These are phyloP conservation scores for Perizoma affinitatum DNA, from an alignment of 2,888 invertebrate species.

Conservation along the genomic window DNA sequence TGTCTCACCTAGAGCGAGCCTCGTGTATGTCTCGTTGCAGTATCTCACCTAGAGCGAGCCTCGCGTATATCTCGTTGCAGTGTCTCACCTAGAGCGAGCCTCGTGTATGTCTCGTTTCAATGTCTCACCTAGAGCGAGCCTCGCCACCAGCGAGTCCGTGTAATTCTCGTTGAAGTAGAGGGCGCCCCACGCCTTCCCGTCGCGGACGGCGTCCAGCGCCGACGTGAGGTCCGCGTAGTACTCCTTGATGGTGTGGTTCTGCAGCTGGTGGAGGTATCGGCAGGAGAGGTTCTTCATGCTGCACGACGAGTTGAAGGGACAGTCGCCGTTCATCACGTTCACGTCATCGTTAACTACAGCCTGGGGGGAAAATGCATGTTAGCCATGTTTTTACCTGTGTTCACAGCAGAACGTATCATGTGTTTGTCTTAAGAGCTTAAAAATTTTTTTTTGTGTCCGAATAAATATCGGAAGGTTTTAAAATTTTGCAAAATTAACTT, in stretches of 20 bases:
- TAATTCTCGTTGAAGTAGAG: conserved; percentile 95
- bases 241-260: conserved; percentile 87
- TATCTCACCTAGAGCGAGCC: too few relatives aligned
- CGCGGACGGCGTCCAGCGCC: conserved; percentile 89
- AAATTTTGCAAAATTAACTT: too few relatives aligned
- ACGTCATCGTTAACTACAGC: conserved; percentile 80
- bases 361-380: conserved; percentile 45
- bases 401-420: too few relatives aligned
- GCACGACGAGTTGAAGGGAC: conserved; percentile 86
- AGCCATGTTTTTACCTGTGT: too few relatives aligned
- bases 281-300: conserved; percentile 90
- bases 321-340: conserved; percentile 69
- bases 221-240: conserved; percentile 86
- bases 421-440: too few relatives aligned
- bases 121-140: conserved; percentile 85
- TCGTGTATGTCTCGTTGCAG: too few relatives aligned
- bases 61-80: too few relatives aligned
- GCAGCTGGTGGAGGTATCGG: conserved; percentile 90
- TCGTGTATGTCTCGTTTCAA: too few relatives aligned
- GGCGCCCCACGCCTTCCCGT: conserved; percentile 94
- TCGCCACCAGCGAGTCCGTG: conserved; percentile 92
- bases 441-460: too few relatives aligned
- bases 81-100: too few relatives aligned
- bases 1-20: too few relatives aligned
- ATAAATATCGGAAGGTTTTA: too few relatives aligned